Conservation (phyloP, 1,140 invertebrate species). For the Drosophila nigrodunni region DNA sequence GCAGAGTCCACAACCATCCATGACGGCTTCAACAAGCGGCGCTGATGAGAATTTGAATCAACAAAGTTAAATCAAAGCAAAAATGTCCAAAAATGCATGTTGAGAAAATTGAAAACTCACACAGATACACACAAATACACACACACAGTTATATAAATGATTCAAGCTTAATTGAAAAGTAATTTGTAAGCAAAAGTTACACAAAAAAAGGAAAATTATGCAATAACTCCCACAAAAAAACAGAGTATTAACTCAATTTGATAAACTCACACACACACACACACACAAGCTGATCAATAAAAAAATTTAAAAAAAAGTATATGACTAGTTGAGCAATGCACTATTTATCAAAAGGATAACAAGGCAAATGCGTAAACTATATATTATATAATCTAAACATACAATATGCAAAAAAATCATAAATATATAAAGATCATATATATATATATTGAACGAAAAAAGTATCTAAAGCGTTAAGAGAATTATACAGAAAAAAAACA, state of each 20-base stretch:
- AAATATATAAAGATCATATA: conserved; percentile 38
- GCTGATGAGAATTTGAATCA: conserved; percentile 85
- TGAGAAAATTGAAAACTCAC: conserved; percentile 51
- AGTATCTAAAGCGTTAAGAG: conserved; percentile 75
- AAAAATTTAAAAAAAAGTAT: conserved; percentile 56
- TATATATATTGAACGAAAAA: conserved; percentile 50
- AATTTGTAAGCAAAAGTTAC: conserved; percentile 64
- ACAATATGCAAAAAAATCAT: conserved; percentile 45
- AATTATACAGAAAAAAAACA: conserved; percentile 61
- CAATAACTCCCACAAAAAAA: conserved; percentile 69
- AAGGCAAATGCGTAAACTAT: conserved; percentile 67
- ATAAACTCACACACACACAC: conserved; percentile 45
- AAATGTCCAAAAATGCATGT: conserved; percentile 69
- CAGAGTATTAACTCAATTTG: conserved; percentile 41
- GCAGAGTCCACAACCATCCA: conserved; percentile 85
- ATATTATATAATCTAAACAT: conserved; percentile 70
- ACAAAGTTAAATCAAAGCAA: conserved; percentile 77
- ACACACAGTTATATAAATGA: conserved; percentile 22
- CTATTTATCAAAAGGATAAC: conserved; percentile 71
- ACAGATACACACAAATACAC: conserved; percentile 15
- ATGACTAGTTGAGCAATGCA: conserved; percentile 80
- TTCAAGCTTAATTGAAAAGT: conserved; percentile 59
- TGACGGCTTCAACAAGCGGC: conserved; percentile 84
- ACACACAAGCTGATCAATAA: conserved; percentile 53
- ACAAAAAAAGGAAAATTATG: conserved; percentile 54